Evolutionary conservation across 2,888 invertebrate species (phyloP).

Genomic region (Zygothrica quintamaculata): DNA sequence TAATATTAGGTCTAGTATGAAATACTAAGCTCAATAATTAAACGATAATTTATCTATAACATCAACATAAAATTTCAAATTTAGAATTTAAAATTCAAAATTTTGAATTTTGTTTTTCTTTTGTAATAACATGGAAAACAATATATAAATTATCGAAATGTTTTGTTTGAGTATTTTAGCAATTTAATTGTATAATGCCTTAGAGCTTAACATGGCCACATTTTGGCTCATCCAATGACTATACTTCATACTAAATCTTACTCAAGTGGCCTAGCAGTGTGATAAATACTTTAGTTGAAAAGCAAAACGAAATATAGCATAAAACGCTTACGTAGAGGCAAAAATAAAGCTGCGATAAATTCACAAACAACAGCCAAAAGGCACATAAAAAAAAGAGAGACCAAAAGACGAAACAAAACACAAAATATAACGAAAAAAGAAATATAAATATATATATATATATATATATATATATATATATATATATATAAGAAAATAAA

Average conservation of each 20-base stretch:
- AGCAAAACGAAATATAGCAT: slow-evolving; percentile 37
- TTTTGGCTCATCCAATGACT: slow-evolving; percentile 16
- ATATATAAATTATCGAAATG: neutral
- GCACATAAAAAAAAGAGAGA: slow-evolving; percentile 8
- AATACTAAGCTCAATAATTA: too few relatives aligned
- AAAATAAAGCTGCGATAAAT: slow-evolving; percentile 71
- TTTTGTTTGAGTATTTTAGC: slow-evolving; percentile 4
- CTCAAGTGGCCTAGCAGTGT: slow-evolving; percentile 35
- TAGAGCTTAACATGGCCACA: slow-evolving; percentile 25
- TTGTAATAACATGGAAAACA: too few relatives aligned
- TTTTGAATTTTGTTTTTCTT: slow-evolving; percentile 3
- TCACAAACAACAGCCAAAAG: slow-evolving; percentile 51
- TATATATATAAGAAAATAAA: slow-evolving; percentile 30
- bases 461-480: too few relatives aligned
- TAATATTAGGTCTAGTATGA: too few relatives aligned
- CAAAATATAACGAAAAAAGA: neutral
- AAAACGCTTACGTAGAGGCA: slow-evolving; percentile 63
- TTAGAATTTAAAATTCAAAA: too few relatives aligned
- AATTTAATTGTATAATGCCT: slow-evolving; percentile 9
- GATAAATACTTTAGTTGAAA: slow-evolving; percentile 52
- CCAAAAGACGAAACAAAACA: slow-evolving; percentile 22
- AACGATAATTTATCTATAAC: too few relatives aligned
- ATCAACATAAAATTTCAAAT: too few relatives aligned
- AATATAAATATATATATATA: too few relatives aligned
- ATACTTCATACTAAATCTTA: slow-evolving; percentile 40